These are phyloP conservation scores for Tyrannus savana DNA, from an alignment of 2,113 vertebrate species.

Conservation along the genomic window DNA sequence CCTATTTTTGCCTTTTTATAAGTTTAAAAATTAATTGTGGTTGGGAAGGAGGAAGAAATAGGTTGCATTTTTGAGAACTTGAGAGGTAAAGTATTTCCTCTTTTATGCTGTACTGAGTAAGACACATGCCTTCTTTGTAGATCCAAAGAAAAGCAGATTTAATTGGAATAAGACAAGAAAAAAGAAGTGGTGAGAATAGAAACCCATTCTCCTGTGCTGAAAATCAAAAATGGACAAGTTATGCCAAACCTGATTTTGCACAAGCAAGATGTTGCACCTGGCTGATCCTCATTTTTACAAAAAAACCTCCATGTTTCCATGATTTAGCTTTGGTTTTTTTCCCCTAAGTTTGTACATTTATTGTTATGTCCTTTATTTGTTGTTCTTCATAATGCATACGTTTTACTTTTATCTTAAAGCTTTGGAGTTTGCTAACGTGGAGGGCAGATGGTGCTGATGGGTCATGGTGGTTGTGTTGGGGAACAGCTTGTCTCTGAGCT, in stretches of 20 bases:
- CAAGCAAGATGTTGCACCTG: not conserved
- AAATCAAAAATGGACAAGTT: not conserved
- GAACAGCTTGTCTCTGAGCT: not conserved
- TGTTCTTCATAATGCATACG: not conserved
- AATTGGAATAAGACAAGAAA: not conserved
- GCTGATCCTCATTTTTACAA: not conserved
- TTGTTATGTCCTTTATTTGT: not conserved
- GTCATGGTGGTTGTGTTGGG: not conserved
- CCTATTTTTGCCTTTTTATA: conserved; percentile 34
- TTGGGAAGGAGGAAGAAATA: conserved; percentile 41
- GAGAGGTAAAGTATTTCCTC: conserved; percentile 13
- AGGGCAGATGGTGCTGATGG: not conserved
- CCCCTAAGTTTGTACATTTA: not conserved
- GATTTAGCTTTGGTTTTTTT: not conserved
- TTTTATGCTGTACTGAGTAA: conserved; percentile 28
- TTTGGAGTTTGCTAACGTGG: not conserved
- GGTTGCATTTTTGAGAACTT: conserved; percentile 31
- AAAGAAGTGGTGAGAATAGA: not conserved
- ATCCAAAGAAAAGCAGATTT: not conserved
- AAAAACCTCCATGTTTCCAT: not conserved
- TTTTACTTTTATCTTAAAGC: not conserved
- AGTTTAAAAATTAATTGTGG: conserved; percentile 33
- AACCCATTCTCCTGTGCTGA: not conserved
- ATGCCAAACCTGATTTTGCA: not conserved
- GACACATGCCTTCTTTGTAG: not conserved